Base-by-base conservation (phyloP, 2,888 invertebrate genomes). In the Tortricodes alternella region DNA sequence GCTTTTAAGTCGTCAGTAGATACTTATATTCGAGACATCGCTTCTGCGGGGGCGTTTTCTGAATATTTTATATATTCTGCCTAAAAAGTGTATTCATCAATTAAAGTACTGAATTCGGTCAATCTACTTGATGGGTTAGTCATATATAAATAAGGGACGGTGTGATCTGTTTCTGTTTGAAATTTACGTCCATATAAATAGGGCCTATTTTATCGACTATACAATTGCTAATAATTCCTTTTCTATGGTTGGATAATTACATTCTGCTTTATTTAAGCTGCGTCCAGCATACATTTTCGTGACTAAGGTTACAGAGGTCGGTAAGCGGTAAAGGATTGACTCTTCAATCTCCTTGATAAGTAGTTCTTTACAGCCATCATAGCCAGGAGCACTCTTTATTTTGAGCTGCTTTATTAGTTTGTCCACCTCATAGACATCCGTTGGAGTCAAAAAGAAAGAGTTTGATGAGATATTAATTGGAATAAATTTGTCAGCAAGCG, bases 181-280 rank as follows among this genome's bases (percentile, higher is more conserved):
- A 60, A 59, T 15, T 38, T 41, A 16, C 46, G 29, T n/a, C 62
- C 62, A 46, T 57, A 62, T n/a, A 62, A 6, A 48, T 65, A 61
- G 1, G 57, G 61, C 5, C 62, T 23, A 46, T 41, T 60, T 62
- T 6, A 62, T 53, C 8, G 21, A 15, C 62, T 61, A 62, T 1
- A 59, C 51, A 27, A 61, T 49, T 5, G 62, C 59, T 43, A 58
- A 29, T 2, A 62, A 34, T 39, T 61, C 53, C 15, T 63, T 62
- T 21, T 62, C 49, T 6, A 62, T 60, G 2, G 48, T 56, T n/a
- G 64, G 58, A 16, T 60, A 62, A 16, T 52, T 53, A 13, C 9
- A 35, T 41, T 63, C 63, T 3, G 57, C 51, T 21, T 21, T 16
- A 15, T 23, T 16, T n/a, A 49, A 18, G 9, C 7, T 23, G 1